Evolutionary conservation across 2,797 vertebrate genomes (phyloP).

Genomic region (Emys orbicularis): DNA sequence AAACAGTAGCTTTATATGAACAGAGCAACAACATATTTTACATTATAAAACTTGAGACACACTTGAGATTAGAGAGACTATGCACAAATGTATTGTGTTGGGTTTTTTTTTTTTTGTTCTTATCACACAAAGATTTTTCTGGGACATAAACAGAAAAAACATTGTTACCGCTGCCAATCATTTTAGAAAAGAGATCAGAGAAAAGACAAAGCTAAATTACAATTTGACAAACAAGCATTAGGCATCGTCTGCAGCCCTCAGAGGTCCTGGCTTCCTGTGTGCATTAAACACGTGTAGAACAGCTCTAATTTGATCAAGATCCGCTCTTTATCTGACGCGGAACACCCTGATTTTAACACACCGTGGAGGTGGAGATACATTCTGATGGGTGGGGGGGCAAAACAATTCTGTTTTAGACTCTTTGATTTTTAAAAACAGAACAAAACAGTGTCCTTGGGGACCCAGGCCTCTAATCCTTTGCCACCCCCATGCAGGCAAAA

Average conservation of each 20-base stretch:
- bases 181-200: background rate
- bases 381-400: background rate
- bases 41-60: background rate
- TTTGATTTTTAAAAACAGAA: background rate
- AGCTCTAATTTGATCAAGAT: background rate
- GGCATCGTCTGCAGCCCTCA: background rate
- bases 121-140: background rate
- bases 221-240: background rate
- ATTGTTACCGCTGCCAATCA: background rate
- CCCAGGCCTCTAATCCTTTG: background rate
- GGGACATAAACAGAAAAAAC: background rate
- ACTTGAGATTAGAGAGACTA: background rate
- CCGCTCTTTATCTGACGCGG: background rate
- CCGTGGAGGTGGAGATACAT: background rate
- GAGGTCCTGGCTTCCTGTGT: background rate
- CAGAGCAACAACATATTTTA: background rate
- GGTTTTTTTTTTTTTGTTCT: background rate
- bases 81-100: background rate
- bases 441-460: background rate
- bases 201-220: background rate
- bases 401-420: background rate
- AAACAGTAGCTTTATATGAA: background rate
- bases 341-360: background rate
- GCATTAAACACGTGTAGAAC: background rate
- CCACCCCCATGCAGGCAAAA: background rate